Evolutionary conservation across 2,113 vertebrate genomes (phyloP).

Genomic region (Trachemys scripta): DNA sequence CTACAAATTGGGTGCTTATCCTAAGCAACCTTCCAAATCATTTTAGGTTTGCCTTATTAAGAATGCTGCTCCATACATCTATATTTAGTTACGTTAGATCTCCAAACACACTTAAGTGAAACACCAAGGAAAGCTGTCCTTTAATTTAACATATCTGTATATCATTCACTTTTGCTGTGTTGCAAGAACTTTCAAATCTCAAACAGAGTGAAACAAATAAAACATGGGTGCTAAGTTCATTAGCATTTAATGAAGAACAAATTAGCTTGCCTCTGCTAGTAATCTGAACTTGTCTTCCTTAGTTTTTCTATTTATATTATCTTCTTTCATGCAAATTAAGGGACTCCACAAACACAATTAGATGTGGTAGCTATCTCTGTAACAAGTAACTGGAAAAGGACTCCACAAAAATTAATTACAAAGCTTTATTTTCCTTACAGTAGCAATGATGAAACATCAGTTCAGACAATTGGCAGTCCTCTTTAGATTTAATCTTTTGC

Average conservation of each 20-base stretch:
- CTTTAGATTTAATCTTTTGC: slow-evolving; percentile 26
- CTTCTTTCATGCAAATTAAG: slow-evolving; percentile 81
- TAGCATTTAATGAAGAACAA: slow-evolving; percentile 85
- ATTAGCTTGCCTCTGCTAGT: slow-evolving; percentile 74
- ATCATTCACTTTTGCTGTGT: slow-evolving; percentile 60
- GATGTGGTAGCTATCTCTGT: slow-evolving; percentile 68
- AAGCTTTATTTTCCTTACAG: slow-evolving; percentile 43
- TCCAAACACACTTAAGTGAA: slow-evolving; percentile 46
- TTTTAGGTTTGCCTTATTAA: not conserved
- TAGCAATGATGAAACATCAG: not conserved
- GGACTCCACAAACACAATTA: slow-evolving; percentile 78
- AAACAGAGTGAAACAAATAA: slow-evolving; percentile 77
- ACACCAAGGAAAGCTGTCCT: slow-evolving; percentile 42
- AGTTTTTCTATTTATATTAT: slow-evolving; percentile 79
- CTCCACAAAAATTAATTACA: slow-evolving; percentile 71
- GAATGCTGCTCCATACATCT: not conserved
- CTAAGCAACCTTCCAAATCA: not conserved
- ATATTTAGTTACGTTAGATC: slow-evolving; percentile 2
- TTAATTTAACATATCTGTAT: slow-evolving; percentile 73
- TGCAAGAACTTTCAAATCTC: slow-evolving; percentile 76
- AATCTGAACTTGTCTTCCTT: slow-evolving; percentile 77
- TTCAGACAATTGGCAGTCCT: slow-evolving; percentile 56
- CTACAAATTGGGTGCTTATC: not conserved
- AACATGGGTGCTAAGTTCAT: slow-evolving; percentile 75
- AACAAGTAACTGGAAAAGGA: slow-evolving; percentile 67